A percentile compares a stretch with the other conserved stretches of the same genome.
Evolutionary conservation across 2,113 vertebrate species (phyloP).

Genomic region (Antechinus flavipes): DNA sequence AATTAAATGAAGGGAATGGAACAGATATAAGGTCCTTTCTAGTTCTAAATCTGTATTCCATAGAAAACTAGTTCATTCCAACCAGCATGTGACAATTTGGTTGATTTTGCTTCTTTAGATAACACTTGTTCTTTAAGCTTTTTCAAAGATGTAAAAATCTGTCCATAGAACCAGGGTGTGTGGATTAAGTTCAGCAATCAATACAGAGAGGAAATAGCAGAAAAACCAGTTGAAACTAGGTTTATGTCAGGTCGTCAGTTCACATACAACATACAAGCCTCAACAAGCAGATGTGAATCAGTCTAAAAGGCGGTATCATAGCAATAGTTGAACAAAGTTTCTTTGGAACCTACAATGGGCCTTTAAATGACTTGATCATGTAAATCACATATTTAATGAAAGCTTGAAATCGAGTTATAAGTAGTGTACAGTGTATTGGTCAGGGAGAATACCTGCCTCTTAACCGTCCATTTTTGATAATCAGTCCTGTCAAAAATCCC

Average conservation of each 20-base stretch:
- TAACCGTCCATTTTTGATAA: slow-evolving; percentile 13
- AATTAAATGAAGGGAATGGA: neutral
- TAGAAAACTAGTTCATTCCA: neutral
- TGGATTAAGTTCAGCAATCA: slow-evolving; percentile 37
- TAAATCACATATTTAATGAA: slow-evolving; percentile 24
- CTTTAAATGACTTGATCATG: slow-evolving; percentile 2
- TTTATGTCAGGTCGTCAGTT: slow-evolving; percentile 59
- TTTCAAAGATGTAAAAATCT: neutral
- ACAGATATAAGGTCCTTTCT: neutral
- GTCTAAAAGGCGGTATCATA: slow-evolving; percentile 11
- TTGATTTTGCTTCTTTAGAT: slow-evolving; percentile 20
- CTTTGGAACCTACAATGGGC: slow-evolving; percentile 14
- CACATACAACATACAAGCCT: slow-evolving; percentile 56
- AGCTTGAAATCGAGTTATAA: slow-evolving; percentile 35
- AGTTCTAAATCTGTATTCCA: neutral
- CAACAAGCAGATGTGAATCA: slow-evolving; percentile 63
- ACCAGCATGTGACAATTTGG: neutral
- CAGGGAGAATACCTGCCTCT: neutral
- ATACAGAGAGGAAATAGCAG: slow-evolving; percentile 42
- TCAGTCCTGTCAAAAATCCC: slow-evolving; percentile 39
- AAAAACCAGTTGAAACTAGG: slow-evolving; percentile 63
- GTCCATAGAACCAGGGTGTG: slow-evolving; percentile 1
- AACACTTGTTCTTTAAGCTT: neutral
- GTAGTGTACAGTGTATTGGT: slow-evolving; percentile 21
- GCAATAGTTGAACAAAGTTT: slow-evolving; percentile 23